A percentile compares a stretch with the other conserved stretches of the same genome.
phyloP scores from a whole-genome alignment of 2,888 invertebrate genomes.

The Drosophila mimica region DNA sequence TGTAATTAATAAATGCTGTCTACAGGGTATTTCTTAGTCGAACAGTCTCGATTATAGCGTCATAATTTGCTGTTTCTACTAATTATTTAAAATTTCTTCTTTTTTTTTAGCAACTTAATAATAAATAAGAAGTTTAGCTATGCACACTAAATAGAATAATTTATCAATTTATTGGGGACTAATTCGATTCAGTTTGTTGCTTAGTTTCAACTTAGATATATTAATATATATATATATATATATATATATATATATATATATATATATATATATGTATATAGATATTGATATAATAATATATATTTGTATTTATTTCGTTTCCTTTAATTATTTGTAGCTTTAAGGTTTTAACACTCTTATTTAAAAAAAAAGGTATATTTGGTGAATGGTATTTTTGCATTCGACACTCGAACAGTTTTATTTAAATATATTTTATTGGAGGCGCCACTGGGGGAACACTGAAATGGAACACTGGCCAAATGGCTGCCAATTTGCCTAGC shows the following conservation, averaged over 20 bases:
- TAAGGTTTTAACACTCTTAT: background rate
- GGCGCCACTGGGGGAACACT: background rate
- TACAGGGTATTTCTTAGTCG: background rate
- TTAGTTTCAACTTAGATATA: background rate
- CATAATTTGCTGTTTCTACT: background rate
- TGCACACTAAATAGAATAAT: background rate
- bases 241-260: background rate
- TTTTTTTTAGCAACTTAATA: background rate
- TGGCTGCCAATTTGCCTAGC: constrained; percentile 2
- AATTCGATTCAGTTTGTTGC: too few relatives aligned
- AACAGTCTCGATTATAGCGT: background rate
- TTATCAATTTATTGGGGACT: too few relatives aligned
- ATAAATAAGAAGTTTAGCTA: background rate
- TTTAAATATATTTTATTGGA: background rate
- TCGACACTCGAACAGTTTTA: background rate
- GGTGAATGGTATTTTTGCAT: background rate
- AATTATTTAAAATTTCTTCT: background rate
- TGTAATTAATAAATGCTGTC: background rate
- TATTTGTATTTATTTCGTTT: background rate
- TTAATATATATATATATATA: background rate
- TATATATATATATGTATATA: background rate
- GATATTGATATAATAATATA: background rate
- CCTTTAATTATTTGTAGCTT: background rate
- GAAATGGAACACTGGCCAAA: background rate
- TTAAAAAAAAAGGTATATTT: background rate